Evolutionary conservation across 1,140 invertebrate species (phyloP).

Genomic region (Bacillus rossius): DNA sequence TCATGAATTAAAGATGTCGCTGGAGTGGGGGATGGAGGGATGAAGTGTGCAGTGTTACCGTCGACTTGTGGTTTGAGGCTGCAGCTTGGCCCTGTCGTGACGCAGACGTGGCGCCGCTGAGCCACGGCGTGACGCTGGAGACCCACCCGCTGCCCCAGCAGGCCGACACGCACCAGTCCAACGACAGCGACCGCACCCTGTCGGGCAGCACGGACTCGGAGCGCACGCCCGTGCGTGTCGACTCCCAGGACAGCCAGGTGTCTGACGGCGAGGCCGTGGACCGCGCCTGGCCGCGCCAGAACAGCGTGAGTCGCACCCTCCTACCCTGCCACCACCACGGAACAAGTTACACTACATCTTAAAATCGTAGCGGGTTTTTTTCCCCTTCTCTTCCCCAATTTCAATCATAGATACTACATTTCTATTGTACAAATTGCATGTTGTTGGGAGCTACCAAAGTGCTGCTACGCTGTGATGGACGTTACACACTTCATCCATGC

Average conservation of each 20-base stretch:
- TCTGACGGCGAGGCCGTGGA: conserved; percentile 57
- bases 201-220: conserved; percentile 79
- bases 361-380: neutral
- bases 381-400: too few relatives aligned
- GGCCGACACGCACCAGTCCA: conserved; percentile 65
- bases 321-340: neutral
- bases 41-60: neutral
- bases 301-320: conserved; percentile 64
- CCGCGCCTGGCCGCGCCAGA: conserved; percentile 76
- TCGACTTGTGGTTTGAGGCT: neutral
- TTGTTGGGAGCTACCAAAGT: too few relatives aligned
- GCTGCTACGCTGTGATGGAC: too few relatives aligned
- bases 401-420: too few relatives aligned
- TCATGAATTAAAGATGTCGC: neutral
- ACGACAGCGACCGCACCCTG: conserved; percentile 81
- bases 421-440: too few relatives aligned
- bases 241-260: conserved; percentile 83
- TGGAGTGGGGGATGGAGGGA: neutral
- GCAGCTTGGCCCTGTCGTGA: too few relatives aligned
- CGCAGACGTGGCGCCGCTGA: conserved; percentile 42
- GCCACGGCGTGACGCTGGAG: conserved; percentile 51
- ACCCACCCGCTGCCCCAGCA: conserved; percentile 50
- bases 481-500: too few relatives aligned
- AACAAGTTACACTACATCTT: neutral
- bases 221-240: conserved; percentile 69